These are phyloP conservation scores for Goniozus legneri DNA, from an alignment of 1,140 invertebrate genomes.

Conservation along the genomic window DNA sequence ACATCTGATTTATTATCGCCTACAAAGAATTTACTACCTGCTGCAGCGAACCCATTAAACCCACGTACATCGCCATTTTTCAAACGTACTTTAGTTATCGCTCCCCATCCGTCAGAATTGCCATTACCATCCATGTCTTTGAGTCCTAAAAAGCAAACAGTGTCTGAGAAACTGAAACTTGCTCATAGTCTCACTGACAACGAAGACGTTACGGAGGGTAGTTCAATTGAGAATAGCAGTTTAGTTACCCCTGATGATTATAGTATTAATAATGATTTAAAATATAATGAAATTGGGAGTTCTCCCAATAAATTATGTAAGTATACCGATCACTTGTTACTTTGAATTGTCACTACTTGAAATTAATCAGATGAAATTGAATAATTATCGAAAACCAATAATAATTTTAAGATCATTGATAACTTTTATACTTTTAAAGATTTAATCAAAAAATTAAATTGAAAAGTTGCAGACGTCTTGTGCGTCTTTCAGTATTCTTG, in stretches of 20 bases:
- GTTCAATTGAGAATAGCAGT: constrained; percentile 18
- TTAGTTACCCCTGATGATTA: constrained; percentile 14
- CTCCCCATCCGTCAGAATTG: constrained; percentile 50
- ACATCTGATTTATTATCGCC: constrained; percentile 43
- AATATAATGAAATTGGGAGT: constrained; percentile 27
- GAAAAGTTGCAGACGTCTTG: too few species aligned
- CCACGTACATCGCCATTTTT: constrained; percentile 45
- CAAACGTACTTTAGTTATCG: constrained; percentile 36
- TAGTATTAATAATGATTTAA: constrained; percentile 5
- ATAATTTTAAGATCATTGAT: neutral
- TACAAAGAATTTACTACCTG: constrained; percentile 44
- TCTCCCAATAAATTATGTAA: constrained; percentile 42
- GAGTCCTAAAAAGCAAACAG: constrained; percentile 35
- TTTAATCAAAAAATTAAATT: constrained; percentile 7
- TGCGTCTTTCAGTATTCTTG: constrained; percentile 31
- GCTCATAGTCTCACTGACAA: neutral
- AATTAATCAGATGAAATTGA: neutral
- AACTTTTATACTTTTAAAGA: neutral
- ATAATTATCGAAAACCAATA: neutral
- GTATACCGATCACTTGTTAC: constrained; percentile 13
- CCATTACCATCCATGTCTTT: constrained; percentile 46
- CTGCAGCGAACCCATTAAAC: constrained; percentile 46
- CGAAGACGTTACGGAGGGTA: neutral
- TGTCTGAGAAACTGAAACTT: constrained; percentile 7
- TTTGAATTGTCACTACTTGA: too few species aligned